Evolutionary conservation across 2,888 invertebrate species (phyloP).

Genomic region (Himalopsyche anomala): DNA sequence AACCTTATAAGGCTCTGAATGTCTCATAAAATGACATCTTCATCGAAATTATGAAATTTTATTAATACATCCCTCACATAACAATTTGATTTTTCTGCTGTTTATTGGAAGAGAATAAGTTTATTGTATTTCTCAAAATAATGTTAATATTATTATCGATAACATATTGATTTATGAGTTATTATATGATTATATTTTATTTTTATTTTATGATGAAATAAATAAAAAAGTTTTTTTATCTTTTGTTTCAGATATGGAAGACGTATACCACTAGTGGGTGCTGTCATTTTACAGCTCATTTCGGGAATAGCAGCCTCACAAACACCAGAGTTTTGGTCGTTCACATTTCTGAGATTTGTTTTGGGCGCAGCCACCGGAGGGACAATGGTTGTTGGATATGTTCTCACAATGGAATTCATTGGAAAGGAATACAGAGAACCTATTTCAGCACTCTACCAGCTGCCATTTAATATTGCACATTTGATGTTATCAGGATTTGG

Average conservation of each 20-base stretch:
- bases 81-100: no score
- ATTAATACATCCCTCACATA: no score
- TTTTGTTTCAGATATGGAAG: conserved; percentile 82
- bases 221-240: not conserved
- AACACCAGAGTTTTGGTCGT: conserved; percentile 79
- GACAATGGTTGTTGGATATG: conserved; percentile 83
- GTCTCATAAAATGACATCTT: no score
- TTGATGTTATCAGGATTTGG: conserved; percentile 80
- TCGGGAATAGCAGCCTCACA: conserved; percentile 83
- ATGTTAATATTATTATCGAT: no score
- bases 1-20: no score
- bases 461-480: conserved; percentile 84
- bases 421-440: conserved; percentile 77
- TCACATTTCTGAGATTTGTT: conserved; percentile 82
- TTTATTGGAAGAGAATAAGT: no score
- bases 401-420: conserved; percentile 82
- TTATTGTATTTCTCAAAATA: no score
- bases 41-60: no score
- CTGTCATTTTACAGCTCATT: conserved; percentile 83
- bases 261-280: conserved; percentile 82
- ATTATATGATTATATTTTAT: no score
- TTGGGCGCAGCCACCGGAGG: conserved; percentile 88
- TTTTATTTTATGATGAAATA: no score
- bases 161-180: no score
- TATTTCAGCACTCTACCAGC: conserved; percentile 81